Evolutionary conservation across 2,888 invertebrate genomes (phyloP).

Genomic region (Sarcophaga caerulescens): DNA sequence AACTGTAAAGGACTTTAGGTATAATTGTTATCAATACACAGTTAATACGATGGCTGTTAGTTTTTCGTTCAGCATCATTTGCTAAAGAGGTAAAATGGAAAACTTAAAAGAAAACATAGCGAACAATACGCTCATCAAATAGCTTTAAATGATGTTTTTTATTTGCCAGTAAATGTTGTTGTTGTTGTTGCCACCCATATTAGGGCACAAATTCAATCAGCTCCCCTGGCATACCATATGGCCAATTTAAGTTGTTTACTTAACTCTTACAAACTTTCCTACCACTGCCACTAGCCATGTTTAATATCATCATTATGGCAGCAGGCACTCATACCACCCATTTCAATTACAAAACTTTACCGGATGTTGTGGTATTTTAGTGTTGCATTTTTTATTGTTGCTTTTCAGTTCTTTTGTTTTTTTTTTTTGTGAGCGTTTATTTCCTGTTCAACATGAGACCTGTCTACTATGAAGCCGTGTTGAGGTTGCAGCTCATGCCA

Average conservation of each 20-base stretch:
- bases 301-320: slow-evolving; percentile 47
- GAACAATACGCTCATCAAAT: slow-evolving; percentile 10
- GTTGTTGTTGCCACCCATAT: slow-evolving; percentile 8
- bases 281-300: not conserved
- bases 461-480: slow-evolving; percentile 59
- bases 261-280: slow-evolving; percentile 22
- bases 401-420: not conserved
- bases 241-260: slow-evolving; percentile 35
- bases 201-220: slow-evolving; percentile 37
- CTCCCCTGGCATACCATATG: not conserved
- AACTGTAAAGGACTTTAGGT: not conserved
- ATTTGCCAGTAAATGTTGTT: slow-evolving; percentile 29
- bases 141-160: slow-evolving; percentile 30
- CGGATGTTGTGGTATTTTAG: slow-evolving; percentile 65
- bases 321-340: slow-evolving; percentile 34
- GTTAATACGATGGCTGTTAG: not conserved
- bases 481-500: slow-evolving; percentile 52
- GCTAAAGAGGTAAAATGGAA: slow-evolving; percentile 28
- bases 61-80: slow-evolving; percentile 28
- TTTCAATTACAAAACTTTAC: slow-evolving; percentile 50
- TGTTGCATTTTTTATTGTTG: slow-evolving; percentile 51
- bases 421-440: slow-evolving; percentile 32
- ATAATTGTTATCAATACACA: not conserved
- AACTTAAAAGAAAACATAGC: not conserved
- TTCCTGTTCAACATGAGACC: slow-evolving; percentile 58